Conservation (phyloP, 92 coral and sea anemone genomes). For the Siderastrea radians region DNA sequence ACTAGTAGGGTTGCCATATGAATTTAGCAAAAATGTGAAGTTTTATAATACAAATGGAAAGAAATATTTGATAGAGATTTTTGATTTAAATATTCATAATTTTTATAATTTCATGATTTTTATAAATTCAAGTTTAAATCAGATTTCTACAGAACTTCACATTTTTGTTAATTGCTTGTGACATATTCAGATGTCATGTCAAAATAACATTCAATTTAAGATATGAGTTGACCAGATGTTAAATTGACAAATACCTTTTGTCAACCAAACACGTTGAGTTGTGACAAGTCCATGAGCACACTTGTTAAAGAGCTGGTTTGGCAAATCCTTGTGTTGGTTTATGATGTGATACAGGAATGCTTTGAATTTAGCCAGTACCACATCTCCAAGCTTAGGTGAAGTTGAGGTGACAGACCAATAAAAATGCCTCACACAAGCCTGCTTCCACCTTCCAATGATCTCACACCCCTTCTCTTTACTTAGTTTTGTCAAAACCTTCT, state of each 20-base stretch:
- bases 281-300: constrained; percentile 57
- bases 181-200: too few relatives aligned
- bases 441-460: constrained; percentile 65
- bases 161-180: too few relatives aligned
- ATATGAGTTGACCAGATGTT: too few relatives aligned
- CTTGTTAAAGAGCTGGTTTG: constrained; percentile 39
- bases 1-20: too few relatives aligned
- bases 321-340: constrained; percentile 61
- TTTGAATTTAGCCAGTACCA: constrained; percentile 67
- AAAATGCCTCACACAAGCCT: constrained; percentile 79
- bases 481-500: constrained; percentile 68
- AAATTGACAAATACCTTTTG: constrained; percentile 25
- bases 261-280: constrained; percentile 60
- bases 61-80: too few relatives aligned
- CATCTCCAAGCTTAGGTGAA: constrained; percentile 36
- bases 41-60: too few relatives aligned
- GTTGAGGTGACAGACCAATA: constrained; percentile 81
- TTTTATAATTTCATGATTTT: too few relatives aligned
- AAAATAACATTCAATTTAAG: too few relatives aligned
- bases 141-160: too few relatives aligned
- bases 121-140: too few relatives aligned
- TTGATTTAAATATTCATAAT: too few relatives aligned
- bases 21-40: too few relatives aligned
- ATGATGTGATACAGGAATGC: constrained; percentile 59
- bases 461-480: constrained; percentile 71